Percentiles rank a stretch among this genome's conserved stretches.
Conservation (phyloP, 2,797 vertebrate genomes). For the Adelosebastes latens region DNA sequence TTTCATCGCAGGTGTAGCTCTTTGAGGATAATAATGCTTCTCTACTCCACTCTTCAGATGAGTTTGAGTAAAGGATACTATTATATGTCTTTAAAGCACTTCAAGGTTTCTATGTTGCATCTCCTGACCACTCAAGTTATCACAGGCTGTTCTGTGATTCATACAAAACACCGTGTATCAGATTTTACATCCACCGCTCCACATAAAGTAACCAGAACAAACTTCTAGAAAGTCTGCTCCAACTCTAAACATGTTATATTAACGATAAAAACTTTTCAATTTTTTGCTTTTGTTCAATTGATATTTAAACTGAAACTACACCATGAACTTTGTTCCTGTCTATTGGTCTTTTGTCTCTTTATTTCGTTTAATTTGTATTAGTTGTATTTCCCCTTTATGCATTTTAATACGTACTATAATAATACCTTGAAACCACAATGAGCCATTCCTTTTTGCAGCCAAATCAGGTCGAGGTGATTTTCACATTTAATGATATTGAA, state of each 20-base stretch:
- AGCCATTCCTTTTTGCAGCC: not conserved
- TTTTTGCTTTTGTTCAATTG: not conserved
- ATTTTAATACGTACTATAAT: not conserved
- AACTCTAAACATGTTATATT: not conserved
- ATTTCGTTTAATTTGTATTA: not conserved
- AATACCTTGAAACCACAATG: not conserved
- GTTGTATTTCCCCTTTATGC: not conserved
- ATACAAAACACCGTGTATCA: not conserved
- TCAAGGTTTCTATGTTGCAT: not conserved
- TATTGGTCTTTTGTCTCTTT: not conserved
- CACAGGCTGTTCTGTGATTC: not conserved
- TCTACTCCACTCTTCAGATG: not conserved
- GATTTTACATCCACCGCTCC: not conserved
- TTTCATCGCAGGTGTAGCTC: not conserved
- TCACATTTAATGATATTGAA: too few species aligned
- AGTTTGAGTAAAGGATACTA: not conserved
- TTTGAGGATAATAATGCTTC: not conserved
- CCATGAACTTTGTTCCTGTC: not conserved
- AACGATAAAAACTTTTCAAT: rapidly evolving
- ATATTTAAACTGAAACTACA: not conserved
- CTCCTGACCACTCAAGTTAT: not conserved
- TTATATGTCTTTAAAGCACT: not conserved
- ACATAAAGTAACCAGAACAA: not conserved
- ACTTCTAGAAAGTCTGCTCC: too few species aligned
- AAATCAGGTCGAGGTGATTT: not conserved